These are phyloP conservation scores for Paragorgia papillata DNA, from an alignment of 92 coral and sea anemone species.

Conservation along the genomic window DNA sequence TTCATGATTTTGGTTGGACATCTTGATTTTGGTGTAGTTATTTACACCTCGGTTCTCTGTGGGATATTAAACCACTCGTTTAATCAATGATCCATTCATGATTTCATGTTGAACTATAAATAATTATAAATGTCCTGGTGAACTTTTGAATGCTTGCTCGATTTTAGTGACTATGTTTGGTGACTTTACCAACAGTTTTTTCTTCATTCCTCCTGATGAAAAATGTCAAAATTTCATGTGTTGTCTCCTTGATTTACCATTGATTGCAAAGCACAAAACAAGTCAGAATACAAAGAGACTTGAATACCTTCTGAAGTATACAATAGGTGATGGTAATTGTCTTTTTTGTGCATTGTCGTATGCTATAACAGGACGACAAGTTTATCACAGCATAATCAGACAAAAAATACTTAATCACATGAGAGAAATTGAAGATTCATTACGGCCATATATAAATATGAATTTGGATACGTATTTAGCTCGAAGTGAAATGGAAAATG, in stretches of 20 bases:
- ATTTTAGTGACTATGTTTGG: no score
- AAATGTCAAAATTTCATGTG: conserved; percentile 14
- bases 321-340: conserved; percentile 60
- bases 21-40: no score
- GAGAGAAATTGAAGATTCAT: conserved; percentile 28
- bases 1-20: no score
- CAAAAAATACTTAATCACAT: conserved; percentile 49
- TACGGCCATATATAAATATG: conserved; percentile 31
- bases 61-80: no score
- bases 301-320: conserved; percentile 42
- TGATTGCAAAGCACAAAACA: conserved; percentile 44
- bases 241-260: conserved; percentile 44
- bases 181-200: neutral
- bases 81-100: no score
- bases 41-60: no score
- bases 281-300: conserved; percentile 38
- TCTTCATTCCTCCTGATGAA: conserved; percentile 1
- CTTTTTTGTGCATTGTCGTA: conserved; percentile 61
- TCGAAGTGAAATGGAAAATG: conserved; percentile 24
- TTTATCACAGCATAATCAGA: conserved; percentile 37
- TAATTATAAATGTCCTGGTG: no score
- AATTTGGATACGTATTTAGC: conserved; percentile 36
- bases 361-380: conserved; percentile 58
- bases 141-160: no score
- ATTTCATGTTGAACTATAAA: no score